phyloP scores from a whole-genome alignment of 2,113 vertebrate genomes.

The Eidolon helvum region DNA sequence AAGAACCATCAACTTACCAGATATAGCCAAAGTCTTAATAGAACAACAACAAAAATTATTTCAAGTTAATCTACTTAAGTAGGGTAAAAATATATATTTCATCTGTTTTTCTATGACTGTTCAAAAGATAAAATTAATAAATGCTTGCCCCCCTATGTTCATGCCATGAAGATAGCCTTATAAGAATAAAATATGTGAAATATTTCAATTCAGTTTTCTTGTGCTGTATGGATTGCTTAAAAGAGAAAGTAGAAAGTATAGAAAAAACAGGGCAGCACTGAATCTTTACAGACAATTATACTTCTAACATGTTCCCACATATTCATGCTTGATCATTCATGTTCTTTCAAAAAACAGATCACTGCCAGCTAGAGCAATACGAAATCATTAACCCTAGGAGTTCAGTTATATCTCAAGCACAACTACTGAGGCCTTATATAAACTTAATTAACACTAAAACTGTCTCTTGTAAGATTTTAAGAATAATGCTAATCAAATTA shows the following conservation, averaged over 20 bases:
- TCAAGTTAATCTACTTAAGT: not conserved
- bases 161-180: not conserved
- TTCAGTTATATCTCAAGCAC: not conserved
- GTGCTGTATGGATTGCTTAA: not conserved
- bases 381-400: not conserved
- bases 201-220: not conserved
- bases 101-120: not conserved
- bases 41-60: not conserved
- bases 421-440: not conserved
- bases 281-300: not conserved
- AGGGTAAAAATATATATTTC: not conserved
- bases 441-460: not conserved
- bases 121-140: not conserved
- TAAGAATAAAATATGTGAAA: not conserved
- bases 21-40: not conserved
- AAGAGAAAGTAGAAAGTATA: not conserved
- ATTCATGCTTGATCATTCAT: not conserved
- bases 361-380: not conserved
- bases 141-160: not conserved
- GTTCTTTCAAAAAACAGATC: not conserved
- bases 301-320: not conserved
- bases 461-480: not conserved
- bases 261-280: not conserved
- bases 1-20: not conserved
- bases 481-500: not conserved